Conservation (phyloP, 2,797 vertebrate genomes). For the Periparus ater region DNA sequence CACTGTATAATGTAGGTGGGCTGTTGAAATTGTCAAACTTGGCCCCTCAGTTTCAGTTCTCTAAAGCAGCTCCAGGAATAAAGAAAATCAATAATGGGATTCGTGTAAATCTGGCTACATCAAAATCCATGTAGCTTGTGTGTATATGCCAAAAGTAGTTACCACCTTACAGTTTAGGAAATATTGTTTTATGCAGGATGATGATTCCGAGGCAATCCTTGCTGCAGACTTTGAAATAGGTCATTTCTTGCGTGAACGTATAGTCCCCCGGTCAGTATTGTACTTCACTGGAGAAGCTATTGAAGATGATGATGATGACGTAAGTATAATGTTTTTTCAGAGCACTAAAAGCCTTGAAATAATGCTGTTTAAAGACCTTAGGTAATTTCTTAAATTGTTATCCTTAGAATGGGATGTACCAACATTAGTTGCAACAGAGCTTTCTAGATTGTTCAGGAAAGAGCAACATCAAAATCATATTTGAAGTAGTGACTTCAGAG, state of each 20-base stretch:
- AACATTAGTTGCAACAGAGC: background rate
- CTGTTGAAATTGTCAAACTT: background rate
- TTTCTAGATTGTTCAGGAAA: background rate
- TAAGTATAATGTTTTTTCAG: slow-evolving; percentile 74
- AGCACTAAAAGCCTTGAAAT: background rate
- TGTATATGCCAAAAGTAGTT: background rate
- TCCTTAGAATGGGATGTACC: background rate
- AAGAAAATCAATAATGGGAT: background rate
- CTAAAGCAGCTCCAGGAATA: background rate
- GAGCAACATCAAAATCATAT: background rate
- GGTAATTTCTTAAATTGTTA: background rate
- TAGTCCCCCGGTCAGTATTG: slow-evolving; percentile 93
- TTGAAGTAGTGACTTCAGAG: background rate
- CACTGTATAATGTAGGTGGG: background rate
- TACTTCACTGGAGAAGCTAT: slow-evolving; percentile 99
- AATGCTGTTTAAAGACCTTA: background rate
- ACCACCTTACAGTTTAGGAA: background rate
- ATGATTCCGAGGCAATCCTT: slow-evolving; percentile 93
- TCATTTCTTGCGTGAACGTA: slow-evolving; percentile 95
- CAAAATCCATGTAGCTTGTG: background rate
- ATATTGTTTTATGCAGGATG: slow-evolving; percentile 81
- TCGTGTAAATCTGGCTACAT: background rate
- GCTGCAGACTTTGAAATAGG: slow-evolving; percentile 98
- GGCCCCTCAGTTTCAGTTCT: background rate
- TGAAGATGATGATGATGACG: slow-evolving; percentile 98